Evolutionary conservation across 2,113 vertebrate species (phyloP), one percentile per base, ranked within the genome.

Genomic region (Chaetodon auriga): DNA sequence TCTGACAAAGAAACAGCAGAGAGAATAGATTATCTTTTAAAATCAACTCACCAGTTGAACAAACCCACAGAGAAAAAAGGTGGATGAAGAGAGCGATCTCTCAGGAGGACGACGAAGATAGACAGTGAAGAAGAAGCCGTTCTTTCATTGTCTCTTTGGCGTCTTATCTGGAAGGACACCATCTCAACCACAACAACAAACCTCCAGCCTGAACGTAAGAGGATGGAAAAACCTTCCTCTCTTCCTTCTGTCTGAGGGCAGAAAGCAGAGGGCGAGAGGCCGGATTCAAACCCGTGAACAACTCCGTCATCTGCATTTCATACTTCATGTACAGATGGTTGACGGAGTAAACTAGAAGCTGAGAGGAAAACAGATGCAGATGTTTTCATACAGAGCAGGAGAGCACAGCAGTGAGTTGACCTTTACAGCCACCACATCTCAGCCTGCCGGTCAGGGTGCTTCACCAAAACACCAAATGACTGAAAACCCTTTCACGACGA

Each of bases 81-180:
- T 21, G 69, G 25, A 9, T 41, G 54, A 61, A 66, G 49, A 21
- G 7, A 38, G 69, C 43, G 2, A 53, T 13, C 63, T 60, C 53
- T 76, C n/a, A 5, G 48, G 78, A 64, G 19, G 63, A 43, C 0
- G 60, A 75, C 25, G 19, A 58, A 41, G 23, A 65, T 54, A 53
- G 25, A 30, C 13, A 87, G 60, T 49, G 57, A 84, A 53, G 69
- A 73, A 54, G 70, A 78, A 57, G 5, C 14, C 0, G 41, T 58
- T 10, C 48, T 64, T 73, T 72, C 57, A 76, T 41, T 64, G 75
- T 77, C 86, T 62, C 61, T 65, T 38, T 46, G 41, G 55, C 25
- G 7, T 83, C 48, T 90, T 91, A 88, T 93, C 84, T 71, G 80
- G 77, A 89, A 92, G 87, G 90, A 82, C 85, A 82, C 79, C 84